Evolutionary conservation across 2,888 invertebrate genomes (phyloP).

Genomic region (Exephanes ischioxanthus): DNA sequence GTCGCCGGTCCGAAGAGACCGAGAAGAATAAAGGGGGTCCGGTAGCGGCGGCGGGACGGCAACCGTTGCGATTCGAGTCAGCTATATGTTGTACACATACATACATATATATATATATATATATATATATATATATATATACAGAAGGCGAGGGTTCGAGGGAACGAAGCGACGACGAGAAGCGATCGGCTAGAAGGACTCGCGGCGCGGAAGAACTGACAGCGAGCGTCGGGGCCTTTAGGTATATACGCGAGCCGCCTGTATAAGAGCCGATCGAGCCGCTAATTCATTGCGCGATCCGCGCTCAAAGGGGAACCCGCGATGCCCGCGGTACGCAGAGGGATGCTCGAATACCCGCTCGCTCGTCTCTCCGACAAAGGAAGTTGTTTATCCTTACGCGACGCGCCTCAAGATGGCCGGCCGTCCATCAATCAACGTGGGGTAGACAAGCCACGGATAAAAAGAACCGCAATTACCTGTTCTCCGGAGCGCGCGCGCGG

Average conservation of each 20-base stretch:
- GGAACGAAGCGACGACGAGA: constrained; percentile 41
- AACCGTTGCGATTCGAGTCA: constrained; percentile 11
- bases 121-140: background rate
- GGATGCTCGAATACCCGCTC: constrained; percentile 29
- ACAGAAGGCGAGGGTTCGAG: background rate
- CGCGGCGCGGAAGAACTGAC: constrained; percentile 51
- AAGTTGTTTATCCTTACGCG: constrained; percentile 76
- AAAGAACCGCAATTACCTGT: constrained; percentile 74
- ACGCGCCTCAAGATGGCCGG: constrained; percentile 72
- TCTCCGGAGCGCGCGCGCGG: constrained; percentile 38
- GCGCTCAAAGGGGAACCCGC: constrained; percentile 71
- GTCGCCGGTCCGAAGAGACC: constrained; percentile 6
- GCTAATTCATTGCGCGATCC: constrained; percentile 74
- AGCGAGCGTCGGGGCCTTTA: constrained; percentile 53
- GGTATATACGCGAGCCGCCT: constrained; percentile 51
- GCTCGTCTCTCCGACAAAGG: constrained; percentile 73
- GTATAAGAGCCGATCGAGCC: constrained; percentile 66
- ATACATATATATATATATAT: background rate
- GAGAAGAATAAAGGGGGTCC: constrained; percentile 24
- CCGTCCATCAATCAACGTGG: constrained; percentile 73
- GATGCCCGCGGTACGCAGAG: constrained; percentile 49
- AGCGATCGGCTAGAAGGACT: constrained; percentile 41
- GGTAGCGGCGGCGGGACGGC: constrained; percentile 7
- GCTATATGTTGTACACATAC: background rate
- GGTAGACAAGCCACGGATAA: constrained; percentile 70